Evolutionary conservation across 2,113 vertebrate genomes (phyloP), one percentile per base, ranked within the genome.

Genomic region (Microcebus griseorufus): DNA sequence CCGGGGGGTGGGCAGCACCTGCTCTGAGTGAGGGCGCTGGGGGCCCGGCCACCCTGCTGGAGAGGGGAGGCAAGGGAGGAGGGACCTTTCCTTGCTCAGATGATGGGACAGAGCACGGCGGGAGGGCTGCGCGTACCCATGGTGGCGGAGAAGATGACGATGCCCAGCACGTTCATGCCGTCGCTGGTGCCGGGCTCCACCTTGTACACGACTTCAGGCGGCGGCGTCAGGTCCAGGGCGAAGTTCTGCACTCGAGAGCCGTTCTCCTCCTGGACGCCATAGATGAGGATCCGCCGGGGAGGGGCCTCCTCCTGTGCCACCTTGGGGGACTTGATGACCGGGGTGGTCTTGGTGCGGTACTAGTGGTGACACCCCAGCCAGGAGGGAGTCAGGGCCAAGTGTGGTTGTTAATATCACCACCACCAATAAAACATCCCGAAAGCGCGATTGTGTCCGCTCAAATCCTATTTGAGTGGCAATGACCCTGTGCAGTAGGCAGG

Each of bases 111-210:
- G 1, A 23, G 60, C 37, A 34, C 7, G 0, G 23, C 37, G 3
- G 39, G 25, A 53, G 9, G 70, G 20, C 20, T 45, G n/a, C 51
- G 97, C 98, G n/a, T 97, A 99, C 99, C 99, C 99, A 99, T 99
- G 0, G 99, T 99, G 70, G 99, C 99, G 3, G 99, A 99, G 98
- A 99, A 99, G 97, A 99, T 99, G 90, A 99, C 99, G 4, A 99
- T 99, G 42, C 99, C 99, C n/a, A 99, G 98, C 34, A 99, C 99
- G 0, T 99, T 99, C 99, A 99, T 99, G 98, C 99, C 99, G 0
- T 99, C 99, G 0, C 99, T 99, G 75, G 99, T 99, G 37, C 99
- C 99, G 0, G 99, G 99, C 7, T 99, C 99, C 0, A 99, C 99
- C 91, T 99, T 99, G 98, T 99, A 99, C 87, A 99, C 97, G 87